A percentile compares a stretch with the other conserved stretches of the same genome.
phyloP scores from a whole-genome alignment of 1,140 invertebrate species.

The Brachionus paranguensis region DNA sequence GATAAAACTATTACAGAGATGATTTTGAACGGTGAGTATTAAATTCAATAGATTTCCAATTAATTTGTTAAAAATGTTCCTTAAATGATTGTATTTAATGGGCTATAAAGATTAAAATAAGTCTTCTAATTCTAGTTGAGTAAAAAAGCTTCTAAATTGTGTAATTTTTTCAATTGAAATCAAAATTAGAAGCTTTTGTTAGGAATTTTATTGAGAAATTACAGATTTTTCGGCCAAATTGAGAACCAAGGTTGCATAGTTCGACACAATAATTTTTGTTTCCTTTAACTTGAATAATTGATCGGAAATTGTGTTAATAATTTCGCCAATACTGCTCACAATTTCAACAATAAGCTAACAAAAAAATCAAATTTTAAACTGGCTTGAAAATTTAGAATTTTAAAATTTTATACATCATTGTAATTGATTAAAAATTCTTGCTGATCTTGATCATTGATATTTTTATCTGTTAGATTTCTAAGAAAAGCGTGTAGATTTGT shows the following conservation, averaged over 20 bases:
- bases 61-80: neutral
- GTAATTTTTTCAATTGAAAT: too few species aligned
- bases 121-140: neutral
- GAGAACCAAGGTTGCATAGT: neutral
- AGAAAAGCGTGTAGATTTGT: neutral
- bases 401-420: neutral
- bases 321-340: neutral
- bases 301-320: neutral
- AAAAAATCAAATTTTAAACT: neutral
- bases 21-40: neutral
- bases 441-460: neutral
- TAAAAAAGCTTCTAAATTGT: neutral
- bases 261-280: neutral
- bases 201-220: neutral
- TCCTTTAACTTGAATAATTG: neutral
- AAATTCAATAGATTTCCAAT: neutral
- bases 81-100: neutral
- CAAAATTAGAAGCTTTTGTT: neutral
- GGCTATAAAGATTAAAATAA: neutral
- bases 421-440: neutral
- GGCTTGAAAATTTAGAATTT: neutral
- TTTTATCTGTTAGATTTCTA: neutral
- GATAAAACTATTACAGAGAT: neutral
- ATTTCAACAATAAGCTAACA: neutral
- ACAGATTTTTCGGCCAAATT: constrained; percentile 7